Percentiles rank a stretch among this genome's conserved stretches.
Evolutionary conservation across 2,888 invertebrate genomes (phyloP).

Genomic region (Leptinotarsa tumamoca): DNA sequence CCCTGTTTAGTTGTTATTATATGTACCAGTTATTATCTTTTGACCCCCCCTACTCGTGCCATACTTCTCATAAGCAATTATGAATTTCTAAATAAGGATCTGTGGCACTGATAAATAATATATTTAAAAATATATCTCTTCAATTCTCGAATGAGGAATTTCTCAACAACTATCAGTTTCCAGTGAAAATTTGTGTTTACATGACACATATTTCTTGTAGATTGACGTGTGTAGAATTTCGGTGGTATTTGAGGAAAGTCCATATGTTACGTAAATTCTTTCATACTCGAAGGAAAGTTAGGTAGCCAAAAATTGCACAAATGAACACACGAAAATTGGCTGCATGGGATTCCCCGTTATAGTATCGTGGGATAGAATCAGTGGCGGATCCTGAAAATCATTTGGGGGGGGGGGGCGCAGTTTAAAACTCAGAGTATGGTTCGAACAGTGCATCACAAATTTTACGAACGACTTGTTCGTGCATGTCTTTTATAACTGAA

Average conservation of each 20-base stretch:
- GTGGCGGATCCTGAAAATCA: too few species aligned
- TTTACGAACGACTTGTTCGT: too few species aligned
- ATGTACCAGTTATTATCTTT: constrained; percentile 37
- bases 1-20: constrained; percentile 31
- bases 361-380: too few species aligned
- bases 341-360: too few species aligned
- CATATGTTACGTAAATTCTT: not conserved
- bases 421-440: too few species aligned
- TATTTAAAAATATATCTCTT: not conserved
- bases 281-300: not conserved
- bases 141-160: not conserved
- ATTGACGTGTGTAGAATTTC: not conserved
- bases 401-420: too few species aligned
- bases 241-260: not conserved
- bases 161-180: not conserved
- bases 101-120: not conserved
- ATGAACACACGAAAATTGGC: too few species aligned
- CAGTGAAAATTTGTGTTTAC: not conserved
- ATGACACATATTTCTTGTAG: not conserved
- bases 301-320: too few species aligned
- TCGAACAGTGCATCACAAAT: too few species aligned
- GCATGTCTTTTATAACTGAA: too few species aligned
- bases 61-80: constrained; percentile 15
- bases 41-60: constrained; percentile 27
- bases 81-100: not conserved